Evolutionary conservation across 2,888 invertebrate genomes (phyloP).

Genomic region (Sinhomidia bicolor): DNA sequence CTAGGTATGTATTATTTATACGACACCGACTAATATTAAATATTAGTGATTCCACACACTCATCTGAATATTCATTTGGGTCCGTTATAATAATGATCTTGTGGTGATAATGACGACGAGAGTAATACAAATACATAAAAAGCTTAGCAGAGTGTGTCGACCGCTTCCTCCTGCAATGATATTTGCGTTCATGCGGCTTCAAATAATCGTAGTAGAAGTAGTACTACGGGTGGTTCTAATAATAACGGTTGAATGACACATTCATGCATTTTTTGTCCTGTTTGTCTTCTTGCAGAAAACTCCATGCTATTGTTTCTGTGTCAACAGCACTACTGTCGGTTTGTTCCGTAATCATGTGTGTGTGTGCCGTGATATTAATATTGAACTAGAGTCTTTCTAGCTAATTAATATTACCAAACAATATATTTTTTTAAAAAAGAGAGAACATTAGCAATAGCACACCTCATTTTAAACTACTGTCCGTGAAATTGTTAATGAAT

Average conservation of each 20-base stretch:
- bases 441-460: too few relatives aligned
- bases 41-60: conserved; percentile 24
- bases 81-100: conserved; percentile 46
- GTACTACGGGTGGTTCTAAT: background rate
- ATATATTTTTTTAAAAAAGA: too few relatives aligned
- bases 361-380: background rate
- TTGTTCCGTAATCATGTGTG: background rate
- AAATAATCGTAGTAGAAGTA: too few relatives aligned
- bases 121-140: background rate
- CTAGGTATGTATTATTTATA: background rate
- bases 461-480: background rate
- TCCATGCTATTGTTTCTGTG: background rate
- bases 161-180: conserved; percentile 31
- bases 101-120: conserved; percentile 9
- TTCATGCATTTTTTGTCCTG: conserved; percentile 39
- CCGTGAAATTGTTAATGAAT: background rate
- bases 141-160: conserved; percentile 29
- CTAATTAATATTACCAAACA: background rate
- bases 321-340: background rate
- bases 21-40: conserved; percentile 16
- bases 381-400: background rate
- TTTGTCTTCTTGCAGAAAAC: conserved; percentile 14
- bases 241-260: conserved; percentile 64
- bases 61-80: conserved; percentile 62
- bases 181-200: background rate